These are phyloP conservation scores for Tetropium fuscum DNA, from an alignment of 2,888 invertebrate genomes.

Conservation along the genomic window DNA sequence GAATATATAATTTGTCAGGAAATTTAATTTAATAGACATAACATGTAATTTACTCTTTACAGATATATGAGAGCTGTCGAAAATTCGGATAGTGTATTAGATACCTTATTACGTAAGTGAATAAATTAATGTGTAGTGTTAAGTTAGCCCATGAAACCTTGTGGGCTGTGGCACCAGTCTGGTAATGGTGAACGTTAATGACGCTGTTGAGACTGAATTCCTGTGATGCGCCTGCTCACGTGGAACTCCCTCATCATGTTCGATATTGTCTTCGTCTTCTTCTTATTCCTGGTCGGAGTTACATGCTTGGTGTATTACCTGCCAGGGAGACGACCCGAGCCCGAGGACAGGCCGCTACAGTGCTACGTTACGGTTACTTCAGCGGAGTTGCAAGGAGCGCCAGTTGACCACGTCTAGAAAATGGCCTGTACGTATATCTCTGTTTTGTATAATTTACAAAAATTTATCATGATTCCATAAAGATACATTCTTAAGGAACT, in stretches of 20 bases:
- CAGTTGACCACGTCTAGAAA: slow-evolving; percentile 64
- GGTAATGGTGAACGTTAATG: slow-evolving; percentile 42
- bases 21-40: background rate
- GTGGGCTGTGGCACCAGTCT: slow-evolving; percentile 3
- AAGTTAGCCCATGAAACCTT: background rate
- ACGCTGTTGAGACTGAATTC: slow-evolving; percentile 25
- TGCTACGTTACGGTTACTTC: slow-evolving; percentile 63
- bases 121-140: background rate
- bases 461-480: too few relatives aligned
- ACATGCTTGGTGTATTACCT: slow-evolving; percentile 86
- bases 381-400: slow-evolving; percentile 55
- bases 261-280: slow-evolving; percentile 89
- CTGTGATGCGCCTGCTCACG: slow-evolving; percentile 86
- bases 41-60: background rate
- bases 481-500: too few relatives aligned
- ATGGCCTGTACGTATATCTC: slow-evolving; percentile 49
- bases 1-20: background rate
- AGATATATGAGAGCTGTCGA: too few relatives aligned
- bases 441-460: background rate
- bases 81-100: too few relatives aligned
- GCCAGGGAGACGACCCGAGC: slow-evolving; percentile 70
- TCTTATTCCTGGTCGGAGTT: slow-evolving; percentile 86
- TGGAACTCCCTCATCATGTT: slow-evolving; percentile 90
- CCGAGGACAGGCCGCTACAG: slow-evolving; percentile 64
- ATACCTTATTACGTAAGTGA: background rate